Evolutionary conservation across 2,113 vertebrate genomes (phyloP), one percentile per base, ranked within the genome.

Genomic region (Burhinus bistriatus): DNA sequence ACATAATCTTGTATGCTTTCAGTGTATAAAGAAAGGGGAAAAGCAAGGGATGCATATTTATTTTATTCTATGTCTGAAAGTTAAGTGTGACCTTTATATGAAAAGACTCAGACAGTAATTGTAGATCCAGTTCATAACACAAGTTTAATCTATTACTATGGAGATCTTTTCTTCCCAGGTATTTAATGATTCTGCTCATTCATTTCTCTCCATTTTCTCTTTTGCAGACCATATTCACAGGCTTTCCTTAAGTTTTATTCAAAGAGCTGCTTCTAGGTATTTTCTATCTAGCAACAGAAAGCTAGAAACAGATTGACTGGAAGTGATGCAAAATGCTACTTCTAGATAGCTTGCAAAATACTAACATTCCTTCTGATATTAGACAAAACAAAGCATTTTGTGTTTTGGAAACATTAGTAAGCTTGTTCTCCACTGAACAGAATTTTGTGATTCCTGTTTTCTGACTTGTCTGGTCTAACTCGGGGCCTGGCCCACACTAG

Each of bases 21-120:
- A 36, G 8, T 44, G 6, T 80, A 9, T 52, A 70, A 91, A n/a
- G 54, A 85, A 76, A 52, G 11, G 23, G 12, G 15, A 17, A 38
- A 34, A 77, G 30, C 0, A 0, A 61, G n/a, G 12, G 34, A 18
- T 55, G 9, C 4, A 6, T 88, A 15, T 59, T 71, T 7, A 20
- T 77, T 62, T 84, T 44, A 29, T 55, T 82, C 5, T 44, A 23
- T 22, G 5, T 88, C 47, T 92, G 61, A 40, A 83, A 79, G 11
- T 52, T 25, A 72, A 65, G 11, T 51, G 9, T 5, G 14, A 45
- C 21, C 38, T 66, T 73, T 78, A 51, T 62, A 34, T 70, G 29
- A 75, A 91, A 72, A 91, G 21, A 52, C 61, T 78, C 16, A 17
- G 29, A 72, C 89, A 72, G 26, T 79, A 49, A 11, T 38, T 64